phyloP scores from a whole-genome alignment of 2,888 invertebrate species.

The Pyrocoelia pectoralis region DNA sequence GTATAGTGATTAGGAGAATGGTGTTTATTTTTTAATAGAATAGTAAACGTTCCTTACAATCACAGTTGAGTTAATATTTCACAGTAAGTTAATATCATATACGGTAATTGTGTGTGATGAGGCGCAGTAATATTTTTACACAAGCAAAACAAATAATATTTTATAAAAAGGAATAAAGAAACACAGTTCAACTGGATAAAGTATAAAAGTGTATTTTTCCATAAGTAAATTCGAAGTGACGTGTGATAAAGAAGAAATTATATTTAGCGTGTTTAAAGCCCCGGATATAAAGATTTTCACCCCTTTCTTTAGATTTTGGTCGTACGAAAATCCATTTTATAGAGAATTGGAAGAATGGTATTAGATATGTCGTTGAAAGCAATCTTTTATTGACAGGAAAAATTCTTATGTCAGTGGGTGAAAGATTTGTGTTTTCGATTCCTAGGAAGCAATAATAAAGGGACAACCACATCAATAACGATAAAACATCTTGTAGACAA shows the following conservation, averaged over 20 bases:
- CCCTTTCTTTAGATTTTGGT: constrained; percentile 21
- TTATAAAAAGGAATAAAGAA: no score
- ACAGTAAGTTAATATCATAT: no score
- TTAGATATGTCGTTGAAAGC: constrained; percentile 40
- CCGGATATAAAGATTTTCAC: constrained; percentile 21
- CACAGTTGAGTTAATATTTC: no score
- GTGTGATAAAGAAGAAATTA: constrained; percentile 16
- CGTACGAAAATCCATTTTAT: constrained; percentile 33
- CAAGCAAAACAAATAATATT: no score
- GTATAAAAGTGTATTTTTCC: neutral
- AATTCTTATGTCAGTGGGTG: constrained; percentile 30
- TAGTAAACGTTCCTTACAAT: no score
- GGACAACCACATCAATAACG: constrained; percentile 27
- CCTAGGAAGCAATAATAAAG: constrained; percentile 27
- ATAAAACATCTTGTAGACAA: constrained; percentile 19
- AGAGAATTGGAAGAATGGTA: constrained; percentile 34
- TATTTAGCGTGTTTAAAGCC: constrained; percentile 17
- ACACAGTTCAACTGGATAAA: no score
- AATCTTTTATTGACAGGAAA: constrained; percentile 39
- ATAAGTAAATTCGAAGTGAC: constrained; percentile 2
- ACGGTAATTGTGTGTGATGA: no score
- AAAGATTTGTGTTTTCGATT: constrained; percentile 32
- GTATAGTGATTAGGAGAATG: no score
- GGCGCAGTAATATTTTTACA: no score
- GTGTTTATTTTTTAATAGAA: no score